A percentile compares a stretch with the other conserved stretches of the same genome.
Evolutionary conservation across 2,797 vertebrate genomes (phyloP).

Genomic region (Xiphorhynchus erythropygius): DNA sequence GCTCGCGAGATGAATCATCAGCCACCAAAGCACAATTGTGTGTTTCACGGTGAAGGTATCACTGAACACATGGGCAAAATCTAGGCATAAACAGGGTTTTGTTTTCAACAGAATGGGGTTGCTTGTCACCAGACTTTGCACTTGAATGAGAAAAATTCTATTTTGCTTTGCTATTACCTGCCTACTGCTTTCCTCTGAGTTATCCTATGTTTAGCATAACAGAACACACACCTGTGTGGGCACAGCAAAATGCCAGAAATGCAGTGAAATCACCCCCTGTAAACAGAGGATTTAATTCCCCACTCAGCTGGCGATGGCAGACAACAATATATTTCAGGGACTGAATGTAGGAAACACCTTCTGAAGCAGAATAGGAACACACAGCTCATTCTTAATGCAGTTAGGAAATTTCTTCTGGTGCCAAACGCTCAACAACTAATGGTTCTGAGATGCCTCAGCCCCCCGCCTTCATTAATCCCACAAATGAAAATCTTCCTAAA

Average conservation of each 20-base stretch:
- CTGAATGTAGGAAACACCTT: neutral
- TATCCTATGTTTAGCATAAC: neutral
- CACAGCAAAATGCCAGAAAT: neutral
- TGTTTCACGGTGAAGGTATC: neutral
- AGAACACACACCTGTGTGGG: neutral
- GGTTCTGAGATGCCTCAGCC: neutral
- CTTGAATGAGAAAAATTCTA: neutral
- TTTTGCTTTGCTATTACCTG: neutral
- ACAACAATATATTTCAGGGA: slow-evolving; percentile 1
- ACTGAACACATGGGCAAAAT: neutral
- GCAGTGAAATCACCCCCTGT: neutral
- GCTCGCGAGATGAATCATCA: neutral
- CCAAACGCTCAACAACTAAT: neutral
- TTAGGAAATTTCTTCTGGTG: neutral
- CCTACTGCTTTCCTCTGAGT: neutral
- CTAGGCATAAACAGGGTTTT: neutral
- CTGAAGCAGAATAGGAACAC: neutral
- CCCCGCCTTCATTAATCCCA: neutral
- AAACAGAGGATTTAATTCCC: neutral
- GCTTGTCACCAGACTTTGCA: neutral
- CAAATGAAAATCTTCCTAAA: neutral
- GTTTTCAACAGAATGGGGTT: neutral
- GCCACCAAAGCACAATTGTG: neutral
- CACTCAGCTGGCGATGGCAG: neutral
- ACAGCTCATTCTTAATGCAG: neutral